These are phyloP conservation scores for Chaetodon trifascialis DNA, from an alignment of 2,113 vertebrate genomes.

Conservation along the genomic window DNA sequence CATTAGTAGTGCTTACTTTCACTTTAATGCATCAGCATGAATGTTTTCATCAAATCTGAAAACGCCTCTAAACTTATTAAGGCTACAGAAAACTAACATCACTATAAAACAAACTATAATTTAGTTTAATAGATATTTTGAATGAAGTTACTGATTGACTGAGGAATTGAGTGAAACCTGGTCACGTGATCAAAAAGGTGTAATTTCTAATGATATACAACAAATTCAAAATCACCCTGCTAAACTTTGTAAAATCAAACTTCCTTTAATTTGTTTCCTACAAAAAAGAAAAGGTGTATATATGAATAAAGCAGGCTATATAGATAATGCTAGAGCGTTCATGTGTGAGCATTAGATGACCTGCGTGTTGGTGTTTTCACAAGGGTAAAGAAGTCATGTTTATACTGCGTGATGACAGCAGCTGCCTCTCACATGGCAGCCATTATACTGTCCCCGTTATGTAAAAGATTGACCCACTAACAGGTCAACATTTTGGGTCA, in stretches of 20 bases:
- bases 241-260: too few relatives aligned
- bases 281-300: background rate
- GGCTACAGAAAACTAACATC: too few relatives aligned
- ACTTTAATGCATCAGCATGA: too few relatives aligned
- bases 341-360: background rate
- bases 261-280: too few relatives aligned
- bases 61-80: too few relatives aligned
- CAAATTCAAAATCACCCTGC: too few relatives aligned
- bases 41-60: too few relatives aligned
- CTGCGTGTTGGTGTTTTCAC: background rate
- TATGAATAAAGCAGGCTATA: background rate
- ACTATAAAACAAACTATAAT: too few relatives aligned
- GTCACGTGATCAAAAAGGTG: background rate
- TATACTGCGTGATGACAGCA: background rate
- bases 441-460: background rate
- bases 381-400: background rate
- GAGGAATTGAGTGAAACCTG: background rate
- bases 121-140: background rate
- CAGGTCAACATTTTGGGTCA: slow-evolving; percentile 5
- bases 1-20: too few relatives aligned
- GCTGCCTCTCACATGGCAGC: slow-evolving; percentile 9
- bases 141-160: background rate
- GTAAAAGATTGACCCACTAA: slow-evolving; percentile 8
- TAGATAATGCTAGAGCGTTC: background rate
- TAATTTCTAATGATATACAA: background rate